These are phyloP conservation scores for Chamaetylas fuelleborni DNA, from an alignment of 2,113 vertebrate species.

Conservation along the genomic window DNA sequence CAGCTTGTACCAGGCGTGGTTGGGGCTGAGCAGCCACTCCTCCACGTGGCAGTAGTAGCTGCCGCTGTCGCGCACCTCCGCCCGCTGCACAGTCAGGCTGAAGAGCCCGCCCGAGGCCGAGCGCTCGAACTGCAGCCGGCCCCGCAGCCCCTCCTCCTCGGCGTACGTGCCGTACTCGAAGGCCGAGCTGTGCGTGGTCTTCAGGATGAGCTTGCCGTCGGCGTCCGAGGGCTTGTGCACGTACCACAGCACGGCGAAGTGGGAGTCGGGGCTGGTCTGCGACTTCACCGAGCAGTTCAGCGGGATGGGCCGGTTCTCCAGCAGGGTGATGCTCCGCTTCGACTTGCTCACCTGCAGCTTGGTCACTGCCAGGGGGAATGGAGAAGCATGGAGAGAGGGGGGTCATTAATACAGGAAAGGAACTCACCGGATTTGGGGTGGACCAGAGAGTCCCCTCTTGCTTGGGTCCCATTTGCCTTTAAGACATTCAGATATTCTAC, in stretches of 20 bases:
- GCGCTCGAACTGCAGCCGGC: slow-evolving; percentile 89
- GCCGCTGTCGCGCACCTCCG: slow-evolving; percentile 88
- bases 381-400: neutral
- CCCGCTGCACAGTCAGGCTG: slow-evolving; percentile 88
- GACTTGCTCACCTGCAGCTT: slow-evolving; percentile 90
- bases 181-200: slow-evolving; percentile 85
- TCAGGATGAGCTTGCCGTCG: slow-evolving; percentile 89
- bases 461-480: neutral
- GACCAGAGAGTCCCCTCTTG: neutral
- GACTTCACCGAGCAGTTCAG: slow-evolving; percentile 89
- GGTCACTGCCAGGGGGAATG: slow-evolving; percentile 76
- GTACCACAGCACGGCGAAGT: slow-evolving; percentile 91
- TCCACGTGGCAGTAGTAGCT: slow-evolving; percentile 97
- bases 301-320: slow-evolving; percentile 87
- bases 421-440: neutral
- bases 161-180: slow-evolving; percentile 91
- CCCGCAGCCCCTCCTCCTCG: slow-evolving; percentile 86
- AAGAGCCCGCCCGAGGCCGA: slow-evolving; percentile 84
- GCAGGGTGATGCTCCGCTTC: slow-evolving; percentile 84
- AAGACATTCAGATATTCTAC: neutral
- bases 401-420: neutral
- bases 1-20: slow-evolving; percentile 82
- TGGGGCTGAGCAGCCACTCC: slow-evolving; percentile 81
- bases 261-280: slow-evolving; percentile 89
- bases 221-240: slow-evolving; percentile 80